A percentile compares a stretch with the other conserved stretches of the same genome.
Conservation (phyloP, 2,888 invertebrate species). For the Diachrysia chrysitis region DNA sequence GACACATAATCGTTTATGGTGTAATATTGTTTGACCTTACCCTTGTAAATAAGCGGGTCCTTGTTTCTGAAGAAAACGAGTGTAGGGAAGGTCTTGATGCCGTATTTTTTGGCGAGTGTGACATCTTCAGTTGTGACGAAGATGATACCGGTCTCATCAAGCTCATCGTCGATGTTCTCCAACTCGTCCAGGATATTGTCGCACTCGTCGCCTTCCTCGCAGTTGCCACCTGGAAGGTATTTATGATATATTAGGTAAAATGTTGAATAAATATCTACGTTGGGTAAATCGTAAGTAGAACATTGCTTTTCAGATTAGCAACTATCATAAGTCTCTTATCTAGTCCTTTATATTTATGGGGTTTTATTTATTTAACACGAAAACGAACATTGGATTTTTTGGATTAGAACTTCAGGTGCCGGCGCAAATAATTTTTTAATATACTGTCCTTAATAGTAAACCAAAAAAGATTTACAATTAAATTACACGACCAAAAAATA, state of each 20-base stretch:
- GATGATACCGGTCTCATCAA: slow-evolving; percentile 97
- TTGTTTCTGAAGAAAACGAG: slow-evolving; percentile 97
- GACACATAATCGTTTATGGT: neutral
- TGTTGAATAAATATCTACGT: too few species aligned
- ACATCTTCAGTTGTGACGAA: slow-evolving; percentile 97
- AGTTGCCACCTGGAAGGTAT: slow-evolving; percentile 92
- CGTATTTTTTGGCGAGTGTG: slow-evolving; percentile 94
- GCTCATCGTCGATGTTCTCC: slow-evolving; percentile 97
- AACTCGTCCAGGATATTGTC: slow-evolving; percentile 95
- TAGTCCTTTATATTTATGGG: too few species aligned
- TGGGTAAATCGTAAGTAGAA: too few species aligned
- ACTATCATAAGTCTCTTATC: too few species aligned
- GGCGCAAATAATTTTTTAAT: too few species aligned
- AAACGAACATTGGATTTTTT: too few species aligned
- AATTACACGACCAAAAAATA: too few species aligned
- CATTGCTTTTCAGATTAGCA: too few species aligned
- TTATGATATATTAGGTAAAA: slow-evolving; percentile 2
- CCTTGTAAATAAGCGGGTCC: slow-evolving; percentile 95
- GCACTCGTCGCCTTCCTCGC: slow-evolving; percentile 96
- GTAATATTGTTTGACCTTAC: slow-evolving; percentile 64
- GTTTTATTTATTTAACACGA: too few species aligned
- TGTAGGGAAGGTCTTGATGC: slow-evolving; percentile 95
- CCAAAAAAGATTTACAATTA: too few species aligned
- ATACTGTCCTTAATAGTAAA: too few species aligned
- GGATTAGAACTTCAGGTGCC: too few species aligned